Conservation (phyloP, 2,888 invertebrate species). For the Drosophila prostipennis region DNA sequence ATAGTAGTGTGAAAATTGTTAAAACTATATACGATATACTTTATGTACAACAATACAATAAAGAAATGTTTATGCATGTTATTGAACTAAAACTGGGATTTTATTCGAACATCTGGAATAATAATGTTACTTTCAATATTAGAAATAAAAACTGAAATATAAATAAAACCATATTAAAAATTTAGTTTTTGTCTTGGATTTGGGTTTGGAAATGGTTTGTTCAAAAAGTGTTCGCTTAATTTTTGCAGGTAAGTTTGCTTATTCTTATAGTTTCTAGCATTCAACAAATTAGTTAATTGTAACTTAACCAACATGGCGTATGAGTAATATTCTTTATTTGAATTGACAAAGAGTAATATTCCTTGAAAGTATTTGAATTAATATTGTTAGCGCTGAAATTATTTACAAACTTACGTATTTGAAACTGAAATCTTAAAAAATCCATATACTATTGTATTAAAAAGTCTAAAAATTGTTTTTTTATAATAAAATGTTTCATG, state of each 20-base stretch:
- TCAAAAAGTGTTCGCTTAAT: background rate
- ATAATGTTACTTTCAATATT: background rate
- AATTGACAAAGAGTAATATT: background rate
- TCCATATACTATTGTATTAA: no score
- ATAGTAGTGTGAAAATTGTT: constrained; percentile 66
- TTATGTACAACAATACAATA: constrained; percentile 60
- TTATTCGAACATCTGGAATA: constrained; percentile 8
- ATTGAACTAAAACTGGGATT: constrained; percentile 2
- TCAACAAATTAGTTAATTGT: no score
- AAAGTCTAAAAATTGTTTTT: no score
- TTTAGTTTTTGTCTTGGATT: background rate
- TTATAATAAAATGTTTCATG: no score
- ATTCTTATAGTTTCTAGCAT: background rate
- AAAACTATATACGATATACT: constrained; percentile 58
- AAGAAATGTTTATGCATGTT: constrained; percentile 69
- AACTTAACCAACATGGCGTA: no score
- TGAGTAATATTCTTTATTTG: background rate
- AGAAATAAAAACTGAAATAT: background rate
- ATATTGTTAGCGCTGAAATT: no score
- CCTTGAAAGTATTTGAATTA: background rate
- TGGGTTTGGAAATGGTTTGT: background rate
- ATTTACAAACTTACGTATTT: no score
- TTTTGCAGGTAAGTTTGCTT: no score
- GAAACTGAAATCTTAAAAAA: no score
- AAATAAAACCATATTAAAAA: background rate